These are phyloP conservation scores for Aurelia aurita DNA, from an alignment of 30 jellyfish, hydroid and myxozoan species.

Conservation along the genomic window DNA sequence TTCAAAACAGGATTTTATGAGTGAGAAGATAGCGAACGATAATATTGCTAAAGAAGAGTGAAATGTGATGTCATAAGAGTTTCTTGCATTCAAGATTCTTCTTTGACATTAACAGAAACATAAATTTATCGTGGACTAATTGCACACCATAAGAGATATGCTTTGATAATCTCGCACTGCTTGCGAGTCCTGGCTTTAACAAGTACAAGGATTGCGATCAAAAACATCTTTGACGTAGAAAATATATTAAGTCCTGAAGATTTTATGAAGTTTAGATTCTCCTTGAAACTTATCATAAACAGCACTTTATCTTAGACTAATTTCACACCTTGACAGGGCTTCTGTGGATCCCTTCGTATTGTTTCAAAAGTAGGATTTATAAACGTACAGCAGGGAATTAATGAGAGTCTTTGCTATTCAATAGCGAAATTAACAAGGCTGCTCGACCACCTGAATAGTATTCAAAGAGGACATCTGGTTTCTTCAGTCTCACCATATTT, in stretches of 20 bases:
- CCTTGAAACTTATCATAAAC: background rate
- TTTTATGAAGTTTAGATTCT: background rate
- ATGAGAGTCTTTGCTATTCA: background rate
- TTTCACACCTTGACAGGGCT: background rate
- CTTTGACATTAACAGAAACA: no score
- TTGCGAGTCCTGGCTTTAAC: no score
- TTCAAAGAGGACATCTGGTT: slow-evolving; percentile 12
- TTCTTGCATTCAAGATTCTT: no score
- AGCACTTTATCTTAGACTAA: background rate
- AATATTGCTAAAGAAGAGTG: no score
- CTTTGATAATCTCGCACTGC: no score
- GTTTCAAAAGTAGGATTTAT: background rate
- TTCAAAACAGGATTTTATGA: background rate
- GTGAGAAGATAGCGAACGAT: background rate
- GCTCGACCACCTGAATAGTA: slow-evolving; percentile 19
- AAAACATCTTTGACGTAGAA: no score
- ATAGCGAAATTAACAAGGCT: background rate
- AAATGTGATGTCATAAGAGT: no score
- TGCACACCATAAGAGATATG: no score
- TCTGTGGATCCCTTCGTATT: background rate
- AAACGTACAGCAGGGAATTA: background rate
- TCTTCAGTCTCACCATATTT: background rate
- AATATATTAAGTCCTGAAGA: no score
- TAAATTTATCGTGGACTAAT: no score
- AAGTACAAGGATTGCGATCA: no score